Evolutionary conservation across 2,888 invertebrate genomes (phyloP), one percentile per base, ranked within the genome.

Genomic region (Heteromyza rotundicornis): DNA sequence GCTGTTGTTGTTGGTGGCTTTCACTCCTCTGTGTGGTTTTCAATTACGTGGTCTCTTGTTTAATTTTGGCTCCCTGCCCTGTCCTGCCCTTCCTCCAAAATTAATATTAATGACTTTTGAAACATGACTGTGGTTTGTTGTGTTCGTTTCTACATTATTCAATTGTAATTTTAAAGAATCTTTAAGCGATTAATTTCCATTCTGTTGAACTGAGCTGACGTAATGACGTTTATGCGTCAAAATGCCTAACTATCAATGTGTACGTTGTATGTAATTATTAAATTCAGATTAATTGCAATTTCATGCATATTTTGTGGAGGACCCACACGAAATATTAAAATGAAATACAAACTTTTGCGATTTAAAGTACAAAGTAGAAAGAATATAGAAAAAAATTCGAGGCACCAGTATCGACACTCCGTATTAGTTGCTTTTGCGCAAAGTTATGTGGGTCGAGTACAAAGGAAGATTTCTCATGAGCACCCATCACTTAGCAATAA

Each of bases 81-180:
- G 32, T 32, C 7, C 32, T 8, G 40, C 40, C 3, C 40, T 3
- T n/a, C 3, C n/a, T 7, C 10, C 40, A 14, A 7, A 40, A 40
- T 40, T 40, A n/a, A 40, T 40, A 40, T 40, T 40, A 40, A 40
- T 40, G 40, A 40, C n/a, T 40, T 40, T 40, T 8, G 16, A 40
- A 40, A 14, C 16, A 40, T 3, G 40, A 7, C n/a, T n/a, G n/a
- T n/a, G n/a, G n/a, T n/a, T n/a, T n/a, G n/a, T n/a, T n/a, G n/a
- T n/a, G n/a, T n/a, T n/a, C n/a, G n/a, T n/a, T n/a, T n/a, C n/a
- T n/a, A n/a, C n/a, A 40, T 40, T 40, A 12, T 40, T 3, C 40
- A 12, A 3, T 40, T 7, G 60, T 35, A 17, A 54, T 49, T 54
- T 55, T 60, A 20, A 17, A 10, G 14, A 53, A 2, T 32, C 23